Evolutionary conservation across 2,797 vertebrate genomes (phyloP).

Genomic region (Phoeniculus purpureus): DNA sequence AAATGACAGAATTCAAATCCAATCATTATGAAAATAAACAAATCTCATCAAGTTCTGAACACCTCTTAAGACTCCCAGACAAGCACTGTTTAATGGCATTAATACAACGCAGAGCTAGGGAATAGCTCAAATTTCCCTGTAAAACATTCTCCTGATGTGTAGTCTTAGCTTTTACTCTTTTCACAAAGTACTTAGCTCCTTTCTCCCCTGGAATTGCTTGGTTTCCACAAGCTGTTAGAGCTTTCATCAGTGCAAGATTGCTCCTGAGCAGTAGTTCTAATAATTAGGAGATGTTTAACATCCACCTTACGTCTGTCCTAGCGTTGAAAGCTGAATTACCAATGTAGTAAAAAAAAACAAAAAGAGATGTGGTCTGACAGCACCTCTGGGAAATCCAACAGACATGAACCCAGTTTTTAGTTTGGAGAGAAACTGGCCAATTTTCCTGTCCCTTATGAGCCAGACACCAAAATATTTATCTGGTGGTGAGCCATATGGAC

Average conservation of each 20-base stretch:
- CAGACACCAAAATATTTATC: neutral
- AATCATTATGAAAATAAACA: conserved; percentile 44
- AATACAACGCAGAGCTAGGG: neutral
- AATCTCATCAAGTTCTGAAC: conserved; percentile 30
- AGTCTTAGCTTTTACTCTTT: neutral
- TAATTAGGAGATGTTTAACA: neutral
- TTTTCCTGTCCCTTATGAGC: neutral
- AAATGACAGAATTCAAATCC: conserved; percentile 47
- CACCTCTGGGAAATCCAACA: neutral
- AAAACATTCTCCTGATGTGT: neutral
- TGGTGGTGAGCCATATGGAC: fast-evolving
- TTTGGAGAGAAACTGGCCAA: neutral
- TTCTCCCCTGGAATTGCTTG: neutral
- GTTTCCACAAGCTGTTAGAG: neutral
- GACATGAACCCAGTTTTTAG: neutral
- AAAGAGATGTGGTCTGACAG: neutral
- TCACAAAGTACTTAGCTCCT: neutral
- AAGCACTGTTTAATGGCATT: neutral
- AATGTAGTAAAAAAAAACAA: neutral
- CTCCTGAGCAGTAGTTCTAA: neutral
- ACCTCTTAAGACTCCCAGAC: neutral
- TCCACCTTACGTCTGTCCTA: neutral
- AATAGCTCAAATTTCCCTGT: neutral
- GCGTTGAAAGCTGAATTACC: neutral
- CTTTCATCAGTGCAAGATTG: neutral